phyloP scores from a whole-genome alignment of 2,797 vertebrate genomes.

The Lacerta bilineata region DNA sequence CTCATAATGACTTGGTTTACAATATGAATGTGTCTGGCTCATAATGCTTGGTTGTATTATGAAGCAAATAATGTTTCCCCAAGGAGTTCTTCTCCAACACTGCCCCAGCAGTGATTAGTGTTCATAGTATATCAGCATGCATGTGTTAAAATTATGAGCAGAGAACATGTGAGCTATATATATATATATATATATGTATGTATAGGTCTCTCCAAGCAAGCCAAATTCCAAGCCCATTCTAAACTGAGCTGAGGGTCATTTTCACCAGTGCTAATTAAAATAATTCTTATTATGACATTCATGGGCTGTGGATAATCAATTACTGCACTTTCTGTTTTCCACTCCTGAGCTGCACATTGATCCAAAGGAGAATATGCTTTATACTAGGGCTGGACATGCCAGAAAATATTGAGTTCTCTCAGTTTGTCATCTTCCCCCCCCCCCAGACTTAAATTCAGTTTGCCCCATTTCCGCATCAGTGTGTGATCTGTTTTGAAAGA shows the following conservation, averaged over 20 bases:
- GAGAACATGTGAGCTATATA: not conserved
- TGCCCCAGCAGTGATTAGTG: not conserved
- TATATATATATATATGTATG: no score
- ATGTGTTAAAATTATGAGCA: not conserved
- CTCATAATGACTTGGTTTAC: not conserved
- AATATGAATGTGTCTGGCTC: not conserved
- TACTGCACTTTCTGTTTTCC: not conserved
- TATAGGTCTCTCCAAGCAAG: not conserved
- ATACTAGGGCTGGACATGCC: no score
- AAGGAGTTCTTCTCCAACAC: not conserved
- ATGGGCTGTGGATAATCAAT: not conserved
- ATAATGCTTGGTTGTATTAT: not conserved
- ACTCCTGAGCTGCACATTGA: not conserved
- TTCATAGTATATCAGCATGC: not conserved
- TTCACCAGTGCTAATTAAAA: not conserved
- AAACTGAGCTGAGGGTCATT: not conserved
- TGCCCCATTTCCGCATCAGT: no score
- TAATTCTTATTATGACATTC: not conserved
- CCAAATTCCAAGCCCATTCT: not conserved
- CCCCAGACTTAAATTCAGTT: no score
- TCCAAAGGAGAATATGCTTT: not conserved
- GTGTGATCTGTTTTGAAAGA: no score
- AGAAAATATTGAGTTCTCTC: no score
- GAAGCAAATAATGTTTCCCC: not conserved
- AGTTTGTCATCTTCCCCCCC: no score